These are phyloP conservation scores for Athalia rosae DNA, from an alignment of 2,888 invertebrate genomes.

Conservation along the genomic window DNA sequence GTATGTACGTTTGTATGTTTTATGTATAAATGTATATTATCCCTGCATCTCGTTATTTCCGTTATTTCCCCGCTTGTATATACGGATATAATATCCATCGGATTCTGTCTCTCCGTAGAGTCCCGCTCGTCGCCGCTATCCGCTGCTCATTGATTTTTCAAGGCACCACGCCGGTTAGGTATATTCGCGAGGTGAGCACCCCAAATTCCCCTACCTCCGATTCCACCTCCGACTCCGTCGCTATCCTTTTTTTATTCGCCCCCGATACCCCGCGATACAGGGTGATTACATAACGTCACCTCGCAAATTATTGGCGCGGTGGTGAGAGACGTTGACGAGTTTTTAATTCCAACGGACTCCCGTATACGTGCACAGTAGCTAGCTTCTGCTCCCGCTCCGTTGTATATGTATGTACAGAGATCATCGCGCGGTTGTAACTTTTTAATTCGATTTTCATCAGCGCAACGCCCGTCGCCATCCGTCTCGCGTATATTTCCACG, in stretches of 20 bases:
- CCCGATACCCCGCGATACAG: constrained; percentile 17
- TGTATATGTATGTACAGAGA: background rate
- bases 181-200: constrained; percentile 37
- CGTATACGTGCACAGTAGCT: background rate
- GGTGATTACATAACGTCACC: constrained; percentile 16
- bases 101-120: background rate
- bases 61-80: background rate
- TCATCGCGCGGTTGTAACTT: constrained; percentile 28
- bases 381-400: no score
- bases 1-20: background rate
- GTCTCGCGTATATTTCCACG: background rate
- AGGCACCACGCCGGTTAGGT: constrained; percentile 32
- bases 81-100: background rate
- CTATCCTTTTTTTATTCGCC: background rate
- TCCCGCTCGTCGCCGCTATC: constrained; percentile 16
- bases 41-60: background rate
- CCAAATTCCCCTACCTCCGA: background rate
- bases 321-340: constrained; percentile 29
- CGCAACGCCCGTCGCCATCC: background rate
- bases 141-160: constrained; percentile 38
- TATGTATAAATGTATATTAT: constrained; percentile 3
- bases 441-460: constrained; percentile 23
- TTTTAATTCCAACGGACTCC: constrained; percentile 21
- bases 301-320: constrained; percentile 15
- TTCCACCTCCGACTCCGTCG: constrained; percentile 1